Conservation (phyloP, 1,140 invertebrate genomes). For the Ceratosolen solmsi region DNA sequence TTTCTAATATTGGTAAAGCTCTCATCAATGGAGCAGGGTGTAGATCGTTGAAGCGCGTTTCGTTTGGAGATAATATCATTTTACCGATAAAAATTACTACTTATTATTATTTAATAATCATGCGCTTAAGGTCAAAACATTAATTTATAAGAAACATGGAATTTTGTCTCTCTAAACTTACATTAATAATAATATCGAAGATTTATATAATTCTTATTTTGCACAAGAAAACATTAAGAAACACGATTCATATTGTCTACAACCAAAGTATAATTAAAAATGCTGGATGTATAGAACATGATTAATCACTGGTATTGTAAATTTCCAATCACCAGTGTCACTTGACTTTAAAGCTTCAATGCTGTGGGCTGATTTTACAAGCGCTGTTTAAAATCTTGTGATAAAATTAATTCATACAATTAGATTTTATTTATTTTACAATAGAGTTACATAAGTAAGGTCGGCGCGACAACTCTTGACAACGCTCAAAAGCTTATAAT, state of each 20-base stretch:
- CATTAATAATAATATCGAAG: slow-evolving; percentile 11
- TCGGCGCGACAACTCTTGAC: background rate
- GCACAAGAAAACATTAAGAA: slow-evolving; percentile 27
- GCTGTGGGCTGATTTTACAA: slow-evolving; percentile 58
- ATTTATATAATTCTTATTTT: slow-evolving; percentile 27
- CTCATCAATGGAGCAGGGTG: slow-evolving; percentile 55
- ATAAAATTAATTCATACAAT: slow-evolving; percentile 17
- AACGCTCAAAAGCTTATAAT: slow-evolving; percentile 24
- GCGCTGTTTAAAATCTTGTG: slow-evolving; percentile 20
- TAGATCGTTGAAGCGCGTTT: slow-evolving; percentile 61
- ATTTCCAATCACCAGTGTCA: slow-evolving; percentile 42
- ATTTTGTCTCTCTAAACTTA: slow-evolving; percentile 13
- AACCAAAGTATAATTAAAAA: slow-evolving; percentile 31
- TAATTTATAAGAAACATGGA: slow-evolving; percentile 22
- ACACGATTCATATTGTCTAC: slow-evolving; percentile 43
- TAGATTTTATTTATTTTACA: slow-evolving; percentile 18
- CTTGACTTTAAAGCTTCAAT: slow-evolving; percentile 57
- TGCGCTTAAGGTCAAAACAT: background rate
- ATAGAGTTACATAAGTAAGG: background rate
- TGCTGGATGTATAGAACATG: slow-evolving; percentile 33
- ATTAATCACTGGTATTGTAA: slow-evolving; percentile 28
- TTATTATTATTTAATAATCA: slow-evolving; percentile 19
- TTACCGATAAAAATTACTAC: slow-evolving; percentile 29
- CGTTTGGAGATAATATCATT: slow-evolving; percentile 50
- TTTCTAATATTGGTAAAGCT: slow-evolving; percentile 55